Evolutionary conservation across 2,113 vertebrate genomes (phyloP).

Genomic region (Scomber japonicus): DNA sequence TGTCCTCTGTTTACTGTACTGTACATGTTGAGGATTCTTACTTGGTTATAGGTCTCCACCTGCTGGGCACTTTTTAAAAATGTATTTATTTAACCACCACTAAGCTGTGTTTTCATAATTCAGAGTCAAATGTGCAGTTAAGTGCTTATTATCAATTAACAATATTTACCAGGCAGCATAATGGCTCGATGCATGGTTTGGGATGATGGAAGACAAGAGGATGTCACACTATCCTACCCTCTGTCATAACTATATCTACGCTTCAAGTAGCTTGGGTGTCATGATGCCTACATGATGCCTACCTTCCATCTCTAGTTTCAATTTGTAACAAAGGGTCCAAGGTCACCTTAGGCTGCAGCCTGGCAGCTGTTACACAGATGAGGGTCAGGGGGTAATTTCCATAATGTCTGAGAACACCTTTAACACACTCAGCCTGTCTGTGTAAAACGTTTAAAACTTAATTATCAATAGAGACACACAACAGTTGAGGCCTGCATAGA

Average conservation of each 20-base stretch:
- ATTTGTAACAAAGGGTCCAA: slow-evolving; percentile 59
- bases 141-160: slow-evolving; percentile 23
- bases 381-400: slow-evolving; percentile 43
- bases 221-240: slow-evolving; percentile 52
- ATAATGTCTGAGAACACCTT: slow-evolving; percentile 28
- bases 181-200: slow-evolving; percentile 19
- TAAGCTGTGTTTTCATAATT: not conserved
- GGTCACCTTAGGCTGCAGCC: slow-evolving; percentile 45
- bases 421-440: not conserved
- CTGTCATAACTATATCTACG: slow-evolving; percentile 64
- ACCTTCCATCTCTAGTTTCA: slow-evolving; percentile 66
- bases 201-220: slow-evolving; percentile 22
- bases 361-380: slow-evolving; percentile 41
- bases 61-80: slow-evolving; percentile 49
- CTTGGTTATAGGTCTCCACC: slow-evolving; percentile 50
- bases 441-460: not conserved
- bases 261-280: slow-evolving; percentile 66
- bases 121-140: slow-evolving; percentile 13
- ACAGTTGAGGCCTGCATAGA: not conserved
- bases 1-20: not conserved
- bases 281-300: slow-evolving; percentile 57
- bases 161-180: slow-evolving; percentile 22
- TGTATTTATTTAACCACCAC: slow-evolving; percentile 2
- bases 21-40: not conserved
- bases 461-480: slow-evolving; percentile 5